Conservation (phyloP, 2,888 invertebrate species). For the Cantharis nigra region DNA sequence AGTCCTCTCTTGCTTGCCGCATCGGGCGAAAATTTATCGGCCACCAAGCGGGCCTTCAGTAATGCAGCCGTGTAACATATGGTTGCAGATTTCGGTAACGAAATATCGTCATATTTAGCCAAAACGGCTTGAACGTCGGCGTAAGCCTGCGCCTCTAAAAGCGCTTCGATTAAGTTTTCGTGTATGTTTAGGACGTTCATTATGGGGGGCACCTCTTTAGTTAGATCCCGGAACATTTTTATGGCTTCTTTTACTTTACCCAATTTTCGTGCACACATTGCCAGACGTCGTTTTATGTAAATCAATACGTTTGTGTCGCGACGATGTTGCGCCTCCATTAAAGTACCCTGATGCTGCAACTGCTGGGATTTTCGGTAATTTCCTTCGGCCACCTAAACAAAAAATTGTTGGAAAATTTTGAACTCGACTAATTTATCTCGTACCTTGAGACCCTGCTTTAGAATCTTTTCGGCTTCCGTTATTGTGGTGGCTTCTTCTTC, state of each 20-base stretch:
- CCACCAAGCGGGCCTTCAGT: slow-evolving; percentile 88
- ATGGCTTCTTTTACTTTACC: slow-evolving; percentile 94
- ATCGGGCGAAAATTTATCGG: slow-evolving; percentile 87
- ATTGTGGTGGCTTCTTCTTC: slow-evolving; percentile 97
- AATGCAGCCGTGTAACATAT: slow-evolving; percentile 95
- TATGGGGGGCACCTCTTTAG: slow-evolving; percentile 94
- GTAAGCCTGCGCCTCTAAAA: slow-evolving; percentile 94
- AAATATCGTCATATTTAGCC: slow-evolving; percentile 93
- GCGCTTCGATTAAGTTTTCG: slow-evolving; percentile 94
- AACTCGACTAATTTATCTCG: not conserved
- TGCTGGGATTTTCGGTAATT: slow-evolving; percentile 76
- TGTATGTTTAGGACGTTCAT: slow-evolving; percentile 92
- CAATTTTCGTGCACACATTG: slow-evolving; percentile 96
- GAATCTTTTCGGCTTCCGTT: slow-evolving; percentile 80
- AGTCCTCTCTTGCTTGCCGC: slow-evolving; percentile 82
- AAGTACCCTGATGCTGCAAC: slow-evolving; percentile 74
- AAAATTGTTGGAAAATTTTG: not conserved
- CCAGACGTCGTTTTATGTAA: slow-evolving; percentile 89
- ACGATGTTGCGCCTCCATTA: slow-evolving; percentile 78
- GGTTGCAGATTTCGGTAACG: slow-evolving; percentile 91
- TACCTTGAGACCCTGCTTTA: slow-evolving; percentile 77
- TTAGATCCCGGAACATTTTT: slow-evolving; percentile 94
- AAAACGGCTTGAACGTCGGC: slow-evolving; percentile 94
- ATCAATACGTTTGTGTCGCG: slow-evolving; percentile 92
- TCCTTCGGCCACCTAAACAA: slow-evolving; percentile 23